These are phyloP conservation scores for Drosophila orosa DNA, from an alignment of 1,140 invertebrate species.

Conservation along the genomic window DNA sequence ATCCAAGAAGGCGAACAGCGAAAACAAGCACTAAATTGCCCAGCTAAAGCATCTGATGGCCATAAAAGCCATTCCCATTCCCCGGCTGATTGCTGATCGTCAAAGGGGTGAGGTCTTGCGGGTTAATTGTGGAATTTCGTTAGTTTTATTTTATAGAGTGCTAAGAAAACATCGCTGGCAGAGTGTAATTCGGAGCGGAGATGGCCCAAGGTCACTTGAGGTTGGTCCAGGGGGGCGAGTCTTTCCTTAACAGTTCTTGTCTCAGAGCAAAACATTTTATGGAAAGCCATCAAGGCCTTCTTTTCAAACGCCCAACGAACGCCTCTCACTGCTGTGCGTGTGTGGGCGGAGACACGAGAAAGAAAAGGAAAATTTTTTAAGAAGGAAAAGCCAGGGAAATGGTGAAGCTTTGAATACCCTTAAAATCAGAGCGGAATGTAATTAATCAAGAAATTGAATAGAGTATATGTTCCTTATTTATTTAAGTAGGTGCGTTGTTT, in stretches of 20 bases:
- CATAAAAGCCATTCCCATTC: slow-evolving; percentile 37
- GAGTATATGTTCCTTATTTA: background rate
- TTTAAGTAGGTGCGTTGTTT: too few species aligned
- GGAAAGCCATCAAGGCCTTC: slow-evolving; percentile 33
- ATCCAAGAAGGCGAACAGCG: slow-evolving; percentile 45
- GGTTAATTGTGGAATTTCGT: slow-evolving; percentile 58
- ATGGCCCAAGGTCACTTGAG: slow-evolving; percentile 63
- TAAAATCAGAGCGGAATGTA: background rate
- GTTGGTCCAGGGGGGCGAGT: slow-evolving; percentile 50
- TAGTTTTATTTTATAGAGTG: slow-evolving; percentile 49
- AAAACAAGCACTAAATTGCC: slow-evolving; percentile 35
- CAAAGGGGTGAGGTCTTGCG: slow-evolving; percentile 23
- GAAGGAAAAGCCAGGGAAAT: background rate
- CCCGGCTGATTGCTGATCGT: slow-evolving; percentile 25
- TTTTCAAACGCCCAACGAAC: slow-evolving; percentile 3
- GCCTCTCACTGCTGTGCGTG: slow-evolving; percentile 28
- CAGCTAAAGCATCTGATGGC: slow-evolving; percentile 35
- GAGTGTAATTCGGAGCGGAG: slow-evolving; percentile 11
- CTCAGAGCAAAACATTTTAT: slow-evolving; percentile 20
- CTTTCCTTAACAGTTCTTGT: slow-evolving; percentile 21
- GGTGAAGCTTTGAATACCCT: slow-evolving; percentile 2
- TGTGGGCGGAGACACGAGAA: slow-evolving; percentile 21
- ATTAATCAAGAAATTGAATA: background rate
- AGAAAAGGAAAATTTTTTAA: slow-evolving; percentile 14
- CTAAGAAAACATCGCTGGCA: slow-evolving; percentile 16